phyloP scores from a whole-genome alignment of 2,797 vertebrate species.

The Margarornis squamiger region DNA sequence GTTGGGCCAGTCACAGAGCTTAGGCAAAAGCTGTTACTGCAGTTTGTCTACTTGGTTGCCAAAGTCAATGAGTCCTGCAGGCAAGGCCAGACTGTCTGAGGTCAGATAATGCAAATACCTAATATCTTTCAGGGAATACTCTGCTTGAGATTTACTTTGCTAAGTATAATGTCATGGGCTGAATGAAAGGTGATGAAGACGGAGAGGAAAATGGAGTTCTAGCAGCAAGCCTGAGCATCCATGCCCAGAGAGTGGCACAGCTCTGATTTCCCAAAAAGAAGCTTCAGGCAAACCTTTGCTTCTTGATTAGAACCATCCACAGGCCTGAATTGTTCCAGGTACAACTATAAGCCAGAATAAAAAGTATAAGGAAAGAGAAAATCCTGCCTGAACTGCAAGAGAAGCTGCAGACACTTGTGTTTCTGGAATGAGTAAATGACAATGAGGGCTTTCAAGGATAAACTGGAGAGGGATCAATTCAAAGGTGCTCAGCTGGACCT shows the following conservation, averaged over 20 bases:
- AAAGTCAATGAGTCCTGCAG: background rate
- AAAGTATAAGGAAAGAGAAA: background rate
- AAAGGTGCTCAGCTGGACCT: background rate
- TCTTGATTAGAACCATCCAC: background rate
- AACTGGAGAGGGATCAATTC: background rate
- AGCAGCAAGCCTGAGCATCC: background rate
- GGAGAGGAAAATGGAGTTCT: background rate
- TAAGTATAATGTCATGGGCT: background rate
- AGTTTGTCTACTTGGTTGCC: background rate
- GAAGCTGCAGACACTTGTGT: background rate
- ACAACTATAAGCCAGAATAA: background rate
- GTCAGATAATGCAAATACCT: background rate
- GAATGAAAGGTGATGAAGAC: background rate
- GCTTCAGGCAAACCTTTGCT: background rate
- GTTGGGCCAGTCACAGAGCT: background rate
- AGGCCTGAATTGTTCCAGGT: background rate
- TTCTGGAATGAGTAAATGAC: background rate
- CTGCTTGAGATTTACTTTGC: background rate
- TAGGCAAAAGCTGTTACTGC: background rate
- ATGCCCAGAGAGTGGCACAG: rapidly evolving
- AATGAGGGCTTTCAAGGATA: background rate
- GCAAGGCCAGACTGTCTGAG: background rate
- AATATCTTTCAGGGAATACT: background rate
- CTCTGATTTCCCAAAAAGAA: background rate
- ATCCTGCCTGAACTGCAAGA: background rate